Percentiles rank a stretch among this genome's conserved stretches.
Evolutionary conservation across 2,113 vertebrate species (phyloP).

Genomic region (Pholis gunnellus): DNA sequence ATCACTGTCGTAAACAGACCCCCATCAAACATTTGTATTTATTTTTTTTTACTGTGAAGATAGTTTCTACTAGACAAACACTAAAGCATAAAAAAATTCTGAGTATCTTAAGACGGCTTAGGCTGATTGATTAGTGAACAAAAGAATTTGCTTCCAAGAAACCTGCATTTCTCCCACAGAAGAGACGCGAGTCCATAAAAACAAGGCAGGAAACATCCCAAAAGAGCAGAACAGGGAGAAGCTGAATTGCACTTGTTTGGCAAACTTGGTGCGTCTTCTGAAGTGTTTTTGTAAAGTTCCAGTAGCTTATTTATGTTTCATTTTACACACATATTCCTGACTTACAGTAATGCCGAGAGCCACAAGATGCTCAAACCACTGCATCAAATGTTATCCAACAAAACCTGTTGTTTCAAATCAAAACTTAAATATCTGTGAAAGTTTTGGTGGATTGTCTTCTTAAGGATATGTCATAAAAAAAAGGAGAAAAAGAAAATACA

Average conservation of each 20-base stretch:
- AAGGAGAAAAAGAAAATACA: conserved; percentile 24
- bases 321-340: conserved; percentile 60
- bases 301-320: conserved; percentile 75
- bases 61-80: neutral
- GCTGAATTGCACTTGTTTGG: conserved; percentile 60
- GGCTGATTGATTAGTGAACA: conserved; percentile 15
- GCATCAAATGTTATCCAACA: conserved; percentile 63
- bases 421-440: conserved; percentile 71
- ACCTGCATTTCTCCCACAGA: conserved; percentile 32
- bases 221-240: conserved; percentile 30
- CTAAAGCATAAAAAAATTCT: conserved; percentile 2
- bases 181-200: conserved; percentile 26
- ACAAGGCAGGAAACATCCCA: conserved; percentile 41
- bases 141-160: conserved; percentile 22
- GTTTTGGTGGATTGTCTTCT: conserved; percentile 77
- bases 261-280: conserved; percentile 48
- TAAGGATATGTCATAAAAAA: conserved; percentile 52
- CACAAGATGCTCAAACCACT: conserved; percentile 58
- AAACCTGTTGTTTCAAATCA: conserved; percentile 66
- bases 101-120: conserved; percentile 18
- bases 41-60: neutral
- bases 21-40: neutral
- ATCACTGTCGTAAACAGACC: neutral
- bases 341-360: conserved; percentile 67
- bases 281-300: conserved; percentile 51